Evolutionary conservation across 2,888 invertebrate species (phyloP).

Genomic region (Dryocosmus kuriphilus): DNA sequence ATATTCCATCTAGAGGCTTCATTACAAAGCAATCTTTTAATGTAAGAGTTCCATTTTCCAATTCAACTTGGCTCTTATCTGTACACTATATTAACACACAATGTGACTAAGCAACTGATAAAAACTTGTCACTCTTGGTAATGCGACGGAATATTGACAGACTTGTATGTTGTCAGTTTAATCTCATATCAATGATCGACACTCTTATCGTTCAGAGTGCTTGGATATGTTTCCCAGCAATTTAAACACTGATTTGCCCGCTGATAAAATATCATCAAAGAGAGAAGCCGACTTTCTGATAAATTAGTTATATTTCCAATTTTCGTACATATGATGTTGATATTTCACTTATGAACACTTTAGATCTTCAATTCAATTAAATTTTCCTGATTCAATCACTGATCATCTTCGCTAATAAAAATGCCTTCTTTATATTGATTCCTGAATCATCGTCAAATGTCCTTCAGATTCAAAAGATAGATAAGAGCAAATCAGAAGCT

Average conservation of each 20-base stretch:
- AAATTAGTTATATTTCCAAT: not conserved
- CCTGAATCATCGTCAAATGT: constrained; percentile 4
- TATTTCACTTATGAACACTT: not conserved
- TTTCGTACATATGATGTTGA: not conserved
- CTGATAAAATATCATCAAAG: constrained; percentile 71
- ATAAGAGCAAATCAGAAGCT: constrained; percentile 31
- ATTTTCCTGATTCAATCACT: no score
- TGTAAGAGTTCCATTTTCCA: not conserved
- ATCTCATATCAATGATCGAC: constrained; percentile 11
- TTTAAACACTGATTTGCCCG: constrained; percentile 71
- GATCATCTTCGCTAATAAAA: not conserved
- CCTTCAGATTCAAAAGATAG: not conserved
- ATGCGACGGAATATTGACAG: not conserved
- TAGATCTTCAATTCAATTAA: not conserved
- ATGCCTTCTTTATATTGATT: constrained; percentile 3
- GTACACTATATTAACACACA: not conserved
- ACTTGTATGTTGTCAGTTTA: constrained; percentile 10
- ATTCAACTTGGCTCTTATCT: not conserved
- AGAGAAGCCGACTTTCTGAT: constrained; percentile 61
- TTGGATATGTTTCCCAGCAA: constrained; percentile 62
- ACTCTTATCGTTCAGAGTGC: constrained; percentile 57
- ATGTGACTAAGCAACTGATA: not conserved
- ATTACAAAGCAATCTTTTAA: not conserved
- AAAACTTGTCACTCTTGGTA: not conserved
- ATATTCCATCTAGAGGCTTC: not conserved